Evolutionary conservation across 2,888 invertebrate species (phyloP).

Genomic region (Boloria selene): DNA sequence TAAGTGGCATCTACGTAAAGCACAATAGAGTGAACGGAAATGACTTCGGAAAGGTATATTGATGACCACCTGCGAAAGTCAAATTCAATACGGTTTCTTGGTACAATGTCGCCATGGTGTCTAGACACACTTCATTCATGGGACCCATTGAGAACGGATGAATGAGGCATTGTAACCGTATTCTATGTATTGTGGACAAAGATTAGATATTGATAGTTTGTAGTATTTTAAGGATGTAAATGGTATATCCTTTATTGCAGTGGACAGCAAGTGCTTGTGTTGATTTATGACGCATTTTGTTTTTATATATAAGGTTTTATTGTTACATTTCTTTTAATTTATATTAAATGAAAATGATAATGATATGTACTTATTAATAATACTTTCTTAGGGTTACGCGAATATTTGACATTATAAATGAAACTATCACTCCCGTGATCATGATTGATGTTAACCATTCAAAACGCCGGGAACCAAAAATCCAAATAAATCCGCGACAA

Average conservation of each 20-base stretch:
- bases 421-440: too few species aligned
- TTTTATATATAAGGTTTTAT: not conserved
- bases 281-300: conserved; percentile 10
- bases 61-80: conserved; percentile 67
- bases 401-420: too few species aligned
- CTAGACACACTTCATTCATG: conserved; percentile 48
- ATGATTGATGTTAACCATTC: too few species aligned
- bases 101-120: conserved; percentile 26
- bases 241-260: conserved; percentile 4
- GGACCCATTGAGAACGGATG: conserved; percentile 12
- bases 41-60: conserved; percentile 67
- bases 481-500: too few species aligned
- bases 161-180: conserved; percentile 23
- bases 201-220: conserved; percentile 29
- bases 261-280: conserved; percentile 9
- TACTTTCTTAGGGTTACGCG: too few species aligned
- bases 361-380: too few species aligned
- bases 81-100: conserved; percentile 33
- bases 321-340: too few species aligned
- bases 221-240: conserved; percentile 7
- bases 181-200: conserved; percentile 21
- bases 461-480: too few species aligned
- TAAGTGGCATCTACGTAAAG: conserved; percentile 22
- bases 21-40: conserved; percentile 58
- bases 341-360: too few species aligned